A percentile compares a stretch with the other conserved stretches of the same genome.
Conservation (phyloP, 1,140 invertebrate species). For the Scaptodrosophila lebanonensis region DNA sequence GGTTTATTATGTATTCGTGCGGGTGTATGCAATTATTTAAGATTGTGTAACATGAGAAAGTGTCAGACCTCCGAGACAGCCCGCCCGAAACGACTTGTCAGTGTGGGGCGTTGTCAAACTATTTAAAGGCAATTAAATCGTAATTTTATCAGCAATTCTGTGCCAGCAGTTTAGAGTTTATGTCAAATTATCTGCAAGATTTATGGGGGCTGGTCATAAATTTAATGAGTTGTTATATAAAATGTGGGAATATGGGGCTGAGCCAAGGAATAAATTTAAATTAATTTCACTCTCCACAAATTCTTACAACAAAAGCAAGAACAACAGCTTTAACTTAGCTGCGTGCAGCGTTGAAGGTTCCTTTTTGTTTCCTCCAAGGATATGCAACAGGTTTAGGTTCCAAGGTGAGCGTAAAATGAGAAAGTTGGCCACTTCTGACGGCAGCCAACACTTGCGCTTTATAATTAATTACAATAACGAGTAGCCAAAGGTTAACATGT, state of each 20-base stretch:
- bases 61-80: no score
- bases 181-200: conserved; percentile 55
- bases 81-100: conserved; percentile 1
- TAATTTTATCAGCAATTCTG: conserved; percentile 66
- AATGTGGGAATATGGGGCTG: conserved; percentile 3
- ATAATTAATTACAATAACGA: conserved; percentile 32
- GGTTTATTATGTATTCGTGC: conserved; percentile 23
- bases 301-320: no score
- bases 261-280: conserved; percentile 38
- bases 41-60: no score
- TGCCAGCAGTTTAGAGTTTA: conserved; percentile 42
- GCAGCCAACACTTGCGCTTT: conserved; percentile 2
- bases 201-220: conserved; percentile 53
- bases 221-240: conserved; percentile 47
- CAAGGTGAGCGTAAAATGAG: no score
- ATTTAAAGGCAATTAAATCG: conserved; percentile 67
- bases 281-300: conserved; percentile 54
- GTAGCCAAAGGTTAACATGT: conserved; percentile 53
- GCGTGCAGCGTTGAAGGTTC: background rate
- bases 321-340: conserved; percentile 13
- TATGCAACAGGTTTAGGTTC: conserved; percentile 66
- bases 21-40: no score
- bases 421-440: conserved; percentile 47
- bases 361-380: conserved; percentile 41
- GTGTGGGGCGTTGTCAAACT: conserved; percentile 47